These are phyloP conservation scores for Eleutherodactylus coqui DNA, from an alignment of 2,797 vertebrate species.

Conservation along the genomic window DNA sequence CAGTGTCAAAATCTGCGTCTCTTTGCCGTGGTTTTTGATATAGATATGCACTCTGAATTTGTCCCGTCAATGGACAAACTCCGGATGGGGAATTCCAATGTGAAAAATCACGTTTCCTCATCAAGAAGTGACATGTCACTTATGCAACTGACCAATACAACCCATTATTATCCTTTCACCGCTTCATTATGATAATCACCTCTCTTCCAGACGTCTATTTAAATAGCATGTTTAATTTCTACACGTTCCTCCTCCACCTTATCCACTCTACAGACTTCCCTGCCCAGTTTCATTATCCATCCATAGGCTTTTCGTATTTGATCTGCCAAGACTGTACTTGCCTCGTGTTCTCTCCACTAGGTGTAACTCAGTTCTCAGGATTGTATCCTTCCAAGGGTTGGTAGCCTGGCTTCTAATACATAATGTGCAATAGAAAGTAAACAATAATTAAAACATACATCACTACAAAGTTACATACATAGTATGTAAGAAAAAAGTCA, in stretches of 20 bases:
- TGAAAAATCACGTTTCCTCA: too few relatives aligned
- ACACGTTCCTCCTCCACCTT: neutral
- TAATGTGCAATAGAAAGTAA: neutral
- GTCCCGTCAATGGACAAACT: too few relatives aligned
- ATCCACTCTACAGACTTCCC: neutral
- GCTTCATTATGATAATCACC: neutral
- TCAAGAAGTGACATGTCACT: too few relatives aligned
- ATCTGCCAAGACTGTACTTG: neutral
- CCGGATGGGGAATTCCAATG: too few relatives aligned
- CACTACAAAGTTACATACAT: too few relatives aligned
- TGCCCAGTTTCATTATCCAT: neutral
- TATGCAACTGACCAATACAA: neutral
- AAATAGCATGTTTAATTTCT: neutral
- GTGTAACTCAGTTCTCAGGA: neutral
- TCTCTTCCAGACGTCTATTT: neutral
- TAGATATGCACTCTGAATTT: too few relatives aligned
- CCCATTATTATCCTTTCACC: slow-evolving; percentile 32
- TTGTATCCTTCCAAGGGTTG: neutral
- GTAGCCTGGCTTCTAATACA: neutral
- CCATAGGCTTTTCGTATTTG: too few relatives aligned
- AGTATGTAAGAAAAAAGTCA: too few relatives aligned
- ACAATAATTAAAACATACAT: too few relatives aligned
- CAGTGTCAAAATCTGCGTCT: too few relatives aligned
- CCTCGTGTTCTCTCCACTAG: neutral
- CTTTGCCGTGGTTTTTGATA: too few relatives aligned